Conservation (phyloP, 2,888 invertebrate species). For the Leptopterna dolabrata region DNA sequence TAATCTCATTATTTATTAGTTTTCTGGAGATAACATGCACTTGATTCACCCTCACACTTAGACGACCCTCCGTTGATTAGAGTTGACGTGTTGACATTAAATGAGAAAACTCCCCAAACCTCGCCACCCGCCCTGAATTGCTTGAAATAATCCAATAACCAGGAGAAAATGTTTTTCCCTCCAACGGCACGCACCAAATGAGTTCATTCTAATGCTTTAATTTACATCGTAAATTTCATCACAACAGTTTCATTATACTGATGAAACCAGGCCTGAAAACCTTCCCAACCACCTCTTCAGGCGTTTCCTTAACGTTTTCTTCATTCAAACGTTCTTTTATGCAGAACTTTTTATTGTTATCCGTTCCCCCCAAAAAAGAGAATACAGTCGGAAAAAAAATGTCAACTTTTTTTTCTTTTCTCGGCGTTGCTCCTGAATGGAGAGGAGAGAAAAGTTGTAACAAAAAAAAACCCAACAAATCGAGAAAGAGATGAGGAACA, state of each 20-base stretch:
- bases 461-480: no score
- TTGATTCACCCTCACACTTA: no score
- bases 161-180: constrained; percentile 23
- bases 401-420: not conserved
- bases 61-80: constrained; percentile 13
- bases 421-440: not conserved
- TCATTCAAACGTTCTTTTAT: constrained; percentile 14
- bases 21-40: no score
- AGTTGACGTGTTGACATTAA: constrained; percentile 46
- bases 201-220: constrained; percentile 52
- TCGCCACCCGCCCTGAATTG: not conserved
- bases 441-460: constrained; percentile 6
- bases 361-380: not conserved
- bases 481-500: constrained; percentile 19
- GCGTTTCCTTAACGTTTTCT: not conserved
- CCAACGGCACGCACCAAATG: constrained; percentile 31
- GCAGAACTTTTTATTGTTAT: constrained; percentile 30
- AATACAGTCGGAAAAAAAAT: not conserved
- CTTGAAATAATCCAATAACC: constrained; percentile 51
- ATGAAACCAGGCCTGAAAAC: constrained; percentile 41
- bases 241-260: constrained; percentile 49
- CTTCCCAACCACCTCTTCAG: not conserved
- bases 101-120: not conserved
- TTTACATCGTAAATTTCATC: constrained; percentile 51
- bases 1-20: no score